Base-by-base conservation (phyloP, 2,797 vertebrate genomes). In the Eidolon dupreanum region DNA sequence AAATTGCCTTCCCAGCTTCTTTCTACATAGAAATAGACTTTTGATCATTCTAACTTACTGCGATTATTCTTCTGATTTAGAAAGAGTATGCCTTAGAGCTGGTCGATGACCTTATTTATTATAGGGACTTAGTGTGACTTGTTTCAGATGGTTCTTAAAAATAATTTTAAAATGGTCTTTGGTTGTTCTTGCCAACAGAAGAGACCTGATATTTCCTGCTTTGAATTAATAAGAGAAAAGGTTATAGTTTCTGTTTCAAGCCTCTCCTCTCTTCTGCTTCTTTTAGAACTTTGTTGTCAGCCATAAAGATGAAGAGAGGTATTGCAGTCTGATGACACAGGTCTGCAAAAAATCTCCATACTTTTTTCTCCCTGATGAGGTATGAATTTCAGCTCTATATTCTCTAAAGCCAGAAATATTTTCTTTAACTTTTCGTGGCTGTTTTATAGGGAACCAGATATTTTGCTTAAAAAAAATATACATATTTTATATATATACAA, bases 151-250 rank as follows among this genome's bases (percentile, higher is more conserved):
- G 5, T 43, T 38, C 16, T 79, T n/a, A 90, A 83, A 94, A 65
- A 33, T 89, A 88, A 71, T 84, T 70, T 90, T 36, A 19, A 94
- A 84, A 55, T 61, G n/a, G 6, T 5, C 55, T 66, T 95, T 87
- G 36, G 73, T 81, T 82, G 11, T 87, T 81, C 16, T 87, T 96
- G 94, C 10, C 15, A 70, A 61, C 33, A 86, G 19, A 78, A 28
- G 16, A 63, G 53, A 83, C 20, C 13, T 68, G 13, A 51, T 86
- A 71, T 49, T 92, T 65, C 10, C 46, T 65, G 17, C 43, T 83
- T 93, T 85, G 68, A 81, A 85, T 93, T 75, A 81, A 74, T 73
- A 46, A 96, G 5, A 93, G 12, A n/a, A 90, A 95, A 88, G 46
- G n/a, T 61, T 38, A 46, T 33, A 24, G 36, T 73, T 78, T 12